These are phyloP conservation scores for Drosophila arizonae DNA, from an alignment of 1,140 invertebrate genomes.

Conservation along the genomic window DNA sequence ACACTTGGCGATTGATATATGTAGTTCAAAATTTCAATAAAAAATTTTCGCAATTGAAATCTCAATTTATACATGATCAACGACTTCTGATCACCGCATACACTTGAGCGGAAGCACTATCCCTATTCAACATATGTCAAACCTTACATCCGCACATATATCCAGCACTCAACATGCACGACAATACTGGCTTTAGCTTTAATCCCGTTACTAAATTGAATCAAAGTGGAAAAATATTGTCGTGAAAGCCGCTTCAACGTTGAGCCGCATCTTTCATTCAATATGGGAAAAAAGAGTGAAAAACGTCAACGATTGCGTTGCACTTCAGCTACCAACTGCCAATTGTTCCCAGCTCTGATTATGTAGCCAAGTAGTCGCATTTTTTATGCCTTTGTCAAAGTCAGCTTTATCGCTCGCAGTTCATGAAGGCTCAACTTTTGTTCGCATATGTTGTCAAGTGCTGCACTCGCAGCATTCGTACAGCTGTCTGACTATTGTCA, in stretches of 20 bases:
- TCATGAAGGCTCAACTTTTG: background rate
- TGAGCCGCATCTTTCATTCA: background rate
- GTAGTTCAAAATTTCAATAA: too few relatives aligned
- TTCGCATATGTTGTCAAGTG: conserved; percentile 10
- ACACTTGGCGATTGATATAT: too few relatives aligned
- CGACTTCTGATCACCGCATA: too few relatives aligned
- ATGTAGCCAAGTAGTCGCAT: background rate
- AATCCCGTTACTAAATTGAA: background rate
- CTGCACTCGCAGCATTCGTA: background rate
- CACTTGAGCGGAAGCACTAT: too few relatives aligned
- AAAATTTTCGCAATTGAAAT: too few relatives aligned
- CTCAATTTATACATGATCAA: too few relatives aligned
- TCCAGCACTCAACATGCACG: too few relatives aligned
- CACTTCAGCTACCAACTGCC: background rate
- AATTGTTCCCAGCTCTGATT: background rate
- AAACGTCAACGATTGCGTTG: background rate
- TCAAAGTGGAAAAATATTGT: background rate
- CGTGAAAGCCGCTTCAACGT: background rate
- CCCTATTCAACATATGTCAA: too few relatives aligned
- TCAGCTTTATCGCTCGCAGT: conserved; percentile 1
- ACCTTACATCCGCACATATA: too few relatives aligned
- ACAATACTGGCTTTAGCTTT: background rate
- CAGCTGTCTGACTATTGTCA: conserved; percentile 1
- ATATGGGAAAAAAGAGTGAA: background rate
- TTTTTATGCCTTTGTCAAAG: conserved; percentile 10